Evolutionary conservation across 2,888 invertebrate species (phyloP), one percentile per base, ranked within the genome.

Genomic region (Arrhopalites spinosus): DNA sequence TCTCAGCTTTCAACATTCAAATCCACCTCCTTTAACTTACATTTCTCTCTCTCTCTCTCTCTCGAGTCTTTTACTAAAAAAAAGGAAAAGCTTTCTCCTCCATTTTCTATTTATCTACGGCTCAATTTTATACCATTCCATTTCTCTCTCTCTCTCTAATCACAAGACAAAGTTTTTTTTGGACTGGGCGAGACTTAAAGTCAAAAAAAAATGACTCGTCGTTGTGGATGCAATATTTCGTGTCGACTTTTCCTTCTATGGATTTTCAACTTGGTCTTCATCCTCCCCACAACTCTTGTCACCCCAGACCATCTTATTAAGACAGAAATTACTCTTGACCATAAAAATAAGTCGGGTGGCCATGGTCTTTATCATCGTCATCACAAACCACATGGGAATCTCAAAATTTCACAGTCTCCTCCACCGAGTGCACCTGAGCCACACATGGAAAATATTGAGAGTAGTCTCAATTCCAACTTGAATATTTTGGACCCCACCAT

Each of bases 1-100:
- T 63, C 27, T 63, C 29, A 7, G 29, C 30, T 63, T 30, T 29
- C 63, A 63, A 63, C 30, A 63, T 63, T 63, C 63, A 63, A 63
- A 63, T 59, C 59, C 59, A 20, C 59, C 25, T 25, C 20, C 25
- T 59, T 25, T 23, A 59, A 59, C 59, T 59, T 59, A 53, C 53
- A 53, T 13, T 53, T 20, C 53, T 7, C 47, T 45, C 47, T 45
- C 47, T 15, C 8, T 8, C 8, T 15, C 15, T 11, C 47, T 11
- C 15, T 45, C 47, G 47, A 45, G 11, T 15, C 11, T 15, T 11
- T 45, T n/a, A n/a, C n/a, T n/a, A n/a, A n/a, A n/a, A n/a, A 36
- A 11, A 36, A 36, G 36, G 36, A 11, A 36, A 36, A 53, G 53
- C 53, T 20, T 20, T 20, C 53, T 20, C 53, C 17, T 36, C 36